Evolutionary conservation across 2,888 invertebrate species (phyloP), one percentile per base, ranked within the genome.

Genomic region (Agrochola lota): DNA sequence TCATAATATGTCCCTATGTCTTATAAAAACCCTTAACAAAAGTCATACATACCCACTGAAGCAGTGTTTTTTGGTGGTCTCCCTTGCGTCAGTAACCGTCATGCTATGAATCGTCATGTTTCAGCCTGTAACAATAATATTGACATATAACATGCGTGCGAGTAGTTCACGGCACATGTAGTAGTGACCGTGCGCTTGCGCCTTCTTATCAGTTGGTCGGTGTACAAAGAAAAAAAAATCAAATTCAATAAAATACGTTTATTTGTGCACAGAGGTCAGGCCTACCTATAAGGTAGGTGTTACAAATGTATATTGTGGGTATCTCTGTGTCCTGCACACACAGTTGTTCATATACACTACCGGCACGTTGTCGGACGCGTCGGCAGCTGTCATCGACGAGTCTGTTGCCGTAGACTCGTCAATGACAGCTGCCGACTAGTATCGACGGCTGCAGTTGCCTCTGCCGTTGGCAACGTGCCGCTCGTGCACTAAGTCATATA

Each of bases 81-180:
- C 93, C 26, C 92, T 85, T 0, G 94, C 91, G 3, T 95, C 95
- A 0, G 94, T 95, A n/a, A 96, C 95, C 4, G 92, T 93, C 95
- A 96, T 95, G 68, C 94, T 95, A 46, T 92, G 92, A 70, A 95
- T 95, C 4, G 96, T 95, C 96, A 96, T 96, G 76, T 23, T 89
- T 87, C 59, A 77, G 70, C 17, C 76, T 89, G 89, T 11, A 89
- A 89, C 83, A 87, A 88, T 72, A 75, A 72, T 67, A 71, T 57
- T 80, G 57, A 77, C 30, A 69, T 68, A 74, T 49, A 76, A 73
- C 49, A n/a, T 30, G 40, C 43, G 70, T 62, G 63, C 12, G 26
- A n/a, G 15, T 64, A 57, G 17, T 23, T 62, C 23, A n/a, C 12
- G 20, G 26, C 49, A 11, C 35, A 20, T 60, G 40, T 26, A 40